Conservation (phyloP, 2,888 invertebrate genomes). For the Apomyelois bistriatella region DNA sequence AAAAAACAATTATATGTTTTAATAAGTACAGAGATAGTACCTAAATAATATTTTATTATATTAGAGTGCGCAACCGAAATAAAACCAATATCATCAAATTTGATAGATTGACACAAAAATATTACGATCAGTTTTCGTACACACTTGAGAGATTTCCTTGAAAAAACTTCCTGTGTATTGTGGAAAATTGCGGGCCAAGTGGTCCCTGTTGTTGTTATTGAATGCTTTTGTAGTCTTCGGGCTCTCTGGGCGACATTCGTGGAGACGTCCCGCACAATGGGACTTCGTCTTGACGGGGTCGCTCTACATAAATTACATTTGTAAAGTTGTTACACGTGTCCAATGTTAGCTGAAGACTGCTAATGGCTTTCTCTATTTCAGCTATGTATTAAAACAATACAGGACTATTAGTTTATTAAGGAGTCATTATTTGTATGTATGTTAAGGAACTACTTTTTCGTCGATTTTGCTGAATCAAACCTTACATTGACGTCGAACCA, state of each 20-base stretch:
- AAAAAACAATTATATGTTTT: not conserved
- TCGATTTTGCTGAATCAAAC: no score
- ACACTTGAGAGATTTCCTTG: constrained; percentile 15
- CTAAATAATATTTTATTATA: no score
- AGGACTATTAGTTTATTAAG: no score
- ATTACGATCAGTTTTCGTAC: constrained; percentile 14
- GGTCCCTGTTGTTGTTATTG: constrained; percentile 30
- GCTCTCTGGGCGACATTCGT: constrained; percentile 24
- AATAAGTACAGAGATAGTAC: not conserved
- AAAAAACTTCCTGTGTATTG: constrained; percentile 18
- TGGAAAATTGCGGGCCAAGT: constrained; percentile 28
- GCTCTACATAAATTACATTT: not conserved
- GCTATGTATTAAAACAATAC: no score
- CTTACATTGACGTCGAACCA: no score
- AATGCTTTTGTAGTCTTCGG: constrained; percentile 38
- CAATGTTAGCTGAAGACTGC: no score
- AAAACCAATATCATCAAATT: not conserved
- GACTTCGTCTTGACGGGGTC: not conserved
- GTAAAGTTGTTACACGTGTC: not conserved
- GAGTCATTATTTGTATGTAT: no score
- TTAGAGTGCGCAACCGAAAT: not conserved
- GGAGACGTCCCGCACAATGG: constrained; percentile 38
- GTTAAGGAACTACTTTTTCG: no score
- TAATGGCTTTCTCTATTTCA: no score
- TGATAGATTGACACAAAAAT: not conserved